Conservation (phyloP, 2,113 vertebrate species). For the Cercocebus atys region DNA sequence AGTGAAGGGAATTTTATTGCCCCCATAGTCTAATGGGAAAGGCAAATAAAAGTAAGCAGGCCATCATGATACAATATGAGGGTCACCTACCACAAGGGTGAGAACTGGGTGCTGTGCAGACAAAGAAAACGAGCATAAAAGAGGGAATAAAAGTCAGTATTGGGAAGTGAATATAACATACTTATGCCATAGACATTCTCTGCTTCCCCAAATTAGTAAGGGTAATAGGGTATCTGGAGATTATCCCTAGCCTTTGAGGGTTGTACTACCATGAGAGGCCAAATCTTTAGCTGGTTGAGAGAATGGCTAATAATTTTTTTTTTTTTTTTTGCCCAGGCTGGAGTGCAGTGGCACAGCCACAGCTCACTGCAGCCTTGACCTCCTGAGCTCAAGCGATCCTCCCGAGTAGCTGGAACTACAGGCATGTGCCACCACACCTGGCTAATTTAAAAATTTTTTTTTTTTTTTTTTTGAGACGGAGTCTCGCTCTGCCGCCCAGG, state of each 20-base stretch:
- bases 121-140: not conserved
- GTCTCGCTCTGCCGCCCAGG: too few species aligned
- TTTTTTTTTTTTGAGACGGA: too few species aligned
- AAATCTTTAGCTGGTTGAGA: not conserved
- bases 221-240: not conserved
- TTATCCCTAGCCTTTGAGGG: conserved; percentile 11
- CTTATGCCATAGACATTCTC: not conserved
- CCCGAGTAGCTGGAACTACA: too few species aligned
- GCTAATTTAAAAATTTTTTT: too few species aligned
- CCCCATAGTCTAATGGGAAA: not conserved
- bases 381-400: too few species aligned
- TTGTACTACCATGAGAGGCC: not conserved
- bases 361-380: too few species aligned
- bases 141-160: not conserved
- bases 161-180: not conserved
- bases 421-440: too few species aligned
- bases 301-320: too few species aligned
- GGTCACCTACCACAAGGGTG: not conserved
- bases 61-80: not conserved
- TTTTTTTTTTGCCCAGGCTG: too few species aligned
- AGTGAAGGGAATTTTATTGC: not conserved
- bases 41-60: not conserved
- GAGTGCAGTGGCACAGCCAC: too few species aligned
- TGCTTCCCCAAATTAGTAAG: not conserved
- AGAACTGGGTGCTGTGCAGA: not conserved